These are phyloP conservation scores for Drosophila kikkawai DNA, from an alignment of 1,140 invertebrate species.

Conservation along the genomic window DNA sequence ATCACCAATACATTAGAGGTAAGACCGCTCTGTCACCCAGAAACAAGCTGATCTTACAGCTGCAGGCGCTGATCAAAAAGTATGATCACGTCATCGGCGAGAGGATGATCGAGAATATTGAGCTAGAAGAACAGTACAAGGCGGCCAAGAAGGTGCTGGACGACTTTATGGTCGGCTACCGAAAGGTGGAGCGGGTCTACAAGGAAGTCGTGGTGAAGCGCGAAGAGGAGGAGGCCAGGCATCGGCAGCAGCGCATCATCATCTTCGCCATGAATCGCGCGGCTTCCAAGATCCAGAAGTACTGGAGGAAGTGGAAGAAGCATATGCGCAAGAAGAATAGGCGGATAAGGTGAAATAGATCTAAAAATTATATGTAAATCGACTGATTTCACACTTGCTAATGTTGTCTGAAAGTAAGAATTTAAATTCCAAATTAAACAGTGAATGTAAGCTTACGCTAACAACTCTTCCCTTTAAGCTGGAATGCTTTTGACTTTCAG, in stretches of 20 bases:
- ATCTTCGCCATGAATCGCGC: constrained; percentile 59
- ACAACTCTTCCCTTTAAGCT: background rate
- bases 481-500: constrained; percentile 1
- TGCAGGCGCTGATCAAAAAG: constrained; percentile 55
- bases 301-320: constrained; percentile 61
- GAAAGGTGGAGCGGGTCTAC: constrained; percentile 46
- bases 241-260: constrained; percentile 12
- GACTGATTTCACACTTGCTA: background rate
- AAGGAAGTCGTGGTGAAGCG: constrained; percentile 55
- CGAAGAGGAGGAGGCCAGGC: constrained; percentile 39
- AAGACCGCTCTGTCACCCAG: constrained; percentile 1
- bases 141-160: constrained; percentile 25
- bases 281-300: constrained; percentile 61
- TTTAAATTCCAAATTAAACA: background rate
- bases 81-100: constrained; percentile 60
- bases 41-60: constrained; percentile 55
- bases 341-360: background rate
- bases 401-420: too few relatives aligned
- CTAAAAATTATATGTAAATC: background rate
- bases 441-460: background rate
- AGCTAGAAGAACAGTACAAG: constrained; percentile 25
- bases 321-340: constrained; percentile 30
- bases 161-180: constrained; percentile 29
- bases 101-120: constrained; percentile 48
- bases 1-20: background rate